Percentiles rank a stretch among this genome's conserved stretches.
These are phyloP conservation scores for Dromiciops gliroides DNA, from an alignment of 2,113 vertebrate genomes.

Conservation along the genomic window DNA sequence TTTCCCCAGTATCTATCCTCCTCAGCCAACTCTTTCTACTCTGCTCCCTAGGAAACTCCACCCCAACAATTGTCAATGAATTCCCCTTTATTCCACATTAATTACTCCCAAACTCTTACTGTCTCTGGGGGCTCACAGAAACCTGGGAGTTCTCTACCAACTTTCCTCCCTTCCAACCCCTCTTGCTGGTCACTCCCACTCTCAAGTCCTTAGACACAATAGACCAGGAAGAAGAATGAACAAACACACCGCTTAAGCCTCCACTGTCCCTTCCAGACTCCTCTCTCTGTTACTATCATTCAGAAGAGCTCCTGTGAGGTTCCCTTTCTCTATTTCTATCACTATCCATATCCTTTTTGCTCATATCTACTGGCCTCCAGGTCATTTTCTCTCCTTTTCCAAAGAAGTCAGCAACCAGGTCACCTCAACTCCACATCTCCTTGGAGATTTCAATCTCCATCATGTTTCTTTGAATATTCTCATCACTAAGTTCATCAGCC, in stretches of 20 bases:
- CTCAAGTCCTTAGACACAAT: background rate
- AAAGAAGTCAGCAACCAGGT: background rate
- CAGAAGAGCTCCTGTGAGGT: background rate
- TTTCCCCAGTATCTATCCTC: background rate
- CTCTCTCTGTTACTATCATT: background rate
- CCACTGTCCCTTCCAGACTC: background rate
- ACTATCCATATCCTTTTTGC: background rate
- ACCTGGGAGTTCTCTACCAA: background rate
- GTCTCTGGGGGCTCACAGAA: background rate
- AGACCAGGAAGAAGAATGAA: background rate
- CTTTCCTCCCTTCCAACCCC: background rate
- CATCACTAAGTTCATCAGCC: background rate
- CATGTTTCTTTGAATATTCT: background rate
- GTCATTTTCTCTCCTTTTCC: background rate
- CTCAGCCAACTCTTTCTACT: background rate
- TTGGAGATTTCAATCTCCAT: background rate
- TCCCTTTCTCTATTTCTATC: background rate
- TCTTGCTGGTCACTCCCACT: background rate
- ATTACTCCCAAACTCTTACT: background rate
- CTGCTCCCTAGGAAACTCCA: background rate
- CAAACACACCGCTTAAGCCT: background rate
- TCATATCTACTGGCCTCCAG: background rate
- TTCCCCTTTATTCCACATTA: background rate
- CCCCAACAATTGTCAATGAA: background rate
- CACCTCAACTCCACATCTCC: background rate